A percentile compares a stretch with the other conserved stretches of the same genome.
These are phyloP conservation scores for Diogma glabrata DNA, from an alignment of 2,888 invertebrate genomes.

Conservation along the genomic window DNA sequence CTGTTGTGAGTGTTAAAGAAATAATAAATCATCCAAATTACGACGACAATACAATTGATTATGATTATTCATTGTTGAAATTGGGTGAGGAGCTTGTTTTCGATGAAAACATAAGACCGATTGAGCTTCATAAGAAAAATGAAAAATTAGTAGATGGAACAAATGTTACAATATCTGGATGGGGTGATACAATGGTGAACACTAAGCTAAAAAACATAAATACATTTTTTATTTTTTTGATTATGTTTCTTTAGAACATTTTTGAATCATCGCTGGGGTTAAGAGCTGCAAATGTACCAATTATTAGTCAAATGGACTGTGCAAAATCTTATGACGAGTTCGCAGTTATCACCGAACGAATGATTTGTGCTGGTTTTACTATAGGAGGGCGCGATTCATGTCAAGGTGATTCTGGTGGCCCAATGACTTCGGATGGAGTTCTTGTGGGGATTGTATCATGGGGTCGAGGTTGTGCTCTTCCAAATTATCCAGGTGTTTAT, in stretches of 20 bases:
- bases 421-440: neutral
- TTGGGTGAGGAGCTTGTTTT: neutral
- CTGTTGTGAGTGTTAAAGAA: neutral
- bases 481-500: neutral
- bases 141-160: constrained; percentile 1
- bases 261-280: neutral
- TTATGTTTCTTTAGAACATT: neutral
- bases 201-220: too few relatives aligned
- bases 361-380: neutral
- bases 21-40: constrained; percentile 8
- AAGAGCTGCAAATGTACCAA: neutral
- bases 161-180: constrained; percentile 3
- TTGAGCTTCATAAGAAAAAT: constrained; percentile 6
- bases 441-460: constrained; percentile 1
- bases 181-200: constrained; percentile 7
- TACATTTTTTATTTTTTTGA: too few relatives aligned
- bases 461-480: neutral
- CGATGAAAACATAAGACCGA: constrained; percentile 1
- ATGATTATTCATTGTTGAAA: constrained; percentile 10
- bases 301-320: neutral
- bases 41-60: neutral
- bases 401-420: constrained; percentile 1
- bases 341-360: neutral
- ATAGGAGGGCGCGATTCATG: neutral
- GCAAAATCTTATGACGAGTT: neutral